Base-by-base conservation (phyloP, 2,888 invertebrate species). In the Andricus quercusramuli region DNA sequence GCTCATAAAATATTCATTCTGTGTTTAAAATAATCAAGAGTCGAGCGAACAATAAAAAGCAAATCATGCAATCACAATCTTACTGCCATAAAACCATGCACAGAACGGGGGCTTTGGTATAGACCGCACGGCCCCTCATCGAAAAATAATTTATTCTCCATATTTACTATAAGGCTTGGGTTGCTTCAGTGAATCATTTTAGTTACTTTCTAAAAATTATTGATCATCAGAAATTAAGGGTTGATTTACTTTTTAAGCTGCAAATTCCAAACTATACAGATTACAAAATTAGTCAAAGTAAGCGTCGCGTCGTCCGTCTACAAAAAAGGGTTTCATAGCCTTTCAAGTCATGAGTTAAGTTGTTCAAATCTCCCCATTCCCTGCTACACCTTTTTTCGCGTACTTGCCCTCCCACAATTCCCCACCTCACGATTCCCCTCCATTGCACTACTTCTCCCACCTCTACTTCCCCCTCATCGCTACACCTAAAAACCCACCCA, bases 31-130 rank as follows among this genome's bases (percentile, higher is more conserved):
- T 3, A 56, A n/a, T 56, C n/a, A n/a, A 56, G n/a, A n/a, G n/a
- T 70, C 29, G 20, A 74, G 1, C 32, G 56, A n/a, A 56, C 37
- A n/a, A 11, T 56, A 56, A 74, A 56, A 70, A 74, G 74, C 56
- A 51, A 56, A 32, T 74, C 32, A 32, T 37, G 56, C 74, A 74
- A 29, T 56, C 32, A 56, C 25, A 74, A 56, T 29, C 32, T 74
- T 74, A 51, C 56, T 74, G 47, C 11, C 25, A 68, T 44, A 51
- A 74, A 17, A 32, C 32, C 74, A 56, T 56, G 56, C 74, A 56
- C 17, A n/a, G 5, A 51, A 62, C 17, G 5, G 9, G 62, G 29
- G 41, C 32, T 32, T 8, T 1, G 9, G 25, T 41, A 5, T 37
- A 22, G 15, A 6, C 67, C 25, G 15, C 29, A 68, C 11, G 15